Evolutionary conservation across 2,888 invertebrate genomes (phyloP).

Genomic region (Agapostemon virescens): DNA sequence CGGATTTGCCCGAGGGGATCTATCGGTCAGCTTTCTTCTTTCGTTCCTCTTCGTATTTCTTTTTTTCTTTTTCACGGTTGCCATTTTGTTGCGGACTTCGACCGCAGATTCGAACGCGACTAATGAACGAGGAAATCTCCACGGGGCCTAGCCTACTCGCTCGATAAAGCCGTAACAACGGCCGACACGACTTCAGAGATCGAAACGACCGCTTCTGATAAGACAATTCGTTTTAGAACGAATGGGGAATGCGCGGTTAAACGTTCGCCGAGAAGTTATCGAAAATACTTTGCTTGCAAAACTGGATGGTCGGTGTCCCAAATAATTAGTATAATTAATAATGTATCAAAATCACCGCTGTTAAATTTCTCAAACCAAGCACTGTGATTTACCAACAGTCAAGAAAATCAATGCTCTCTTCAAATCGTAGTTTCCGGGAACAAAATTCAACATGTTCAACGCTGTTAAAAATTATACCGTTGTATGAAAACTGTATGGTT

Average conservation of each 20-base stretch:
- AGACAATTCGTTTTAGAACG: background rate
- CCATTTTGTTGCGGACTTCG: background rate
- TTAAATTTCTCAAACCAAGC: too few relatives aligned
- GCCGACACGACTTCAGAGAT: background rate
- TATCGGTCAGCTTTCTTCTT: background rate
- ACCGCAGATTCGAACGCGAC: conserved; percentile 3
- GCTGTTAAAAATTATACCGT: too few relatives aligned
- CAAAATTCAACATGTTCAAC: too few relatives aligned
- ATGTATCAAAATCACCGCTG: too few relatives aligned
- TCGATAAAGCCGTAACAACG: conserved; percentile 7
- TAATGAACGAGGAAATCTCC: background rate
- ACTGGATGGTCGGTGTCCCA: background rate
- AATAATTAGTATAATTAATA: too few relatives aligned
- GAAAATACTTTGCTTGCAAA: background rate
- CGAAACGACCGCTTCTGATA: conserved; percentile 4
- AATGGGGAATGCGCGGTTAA: background rate
- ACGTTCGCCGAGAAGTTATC: background rate
- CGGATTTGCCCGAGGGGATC: background rate
- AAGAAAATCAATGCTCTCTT: too few relatives aligned
- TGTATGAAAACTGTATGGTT: too few relatives aligned
- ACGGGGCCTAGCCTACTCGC: background rate
- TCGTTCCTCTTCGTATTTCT: too few relatives aligned
- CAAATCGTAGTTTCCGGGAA: too few relatives aligned
- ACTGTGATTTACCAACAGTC: too few relatives aligned
- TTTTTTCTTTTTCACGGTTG: background rate